Evolutionary conservation across 2,113 vertebrate genomes (phyloP).

Genomic region (Mohoua ochrocephala): DNA sequence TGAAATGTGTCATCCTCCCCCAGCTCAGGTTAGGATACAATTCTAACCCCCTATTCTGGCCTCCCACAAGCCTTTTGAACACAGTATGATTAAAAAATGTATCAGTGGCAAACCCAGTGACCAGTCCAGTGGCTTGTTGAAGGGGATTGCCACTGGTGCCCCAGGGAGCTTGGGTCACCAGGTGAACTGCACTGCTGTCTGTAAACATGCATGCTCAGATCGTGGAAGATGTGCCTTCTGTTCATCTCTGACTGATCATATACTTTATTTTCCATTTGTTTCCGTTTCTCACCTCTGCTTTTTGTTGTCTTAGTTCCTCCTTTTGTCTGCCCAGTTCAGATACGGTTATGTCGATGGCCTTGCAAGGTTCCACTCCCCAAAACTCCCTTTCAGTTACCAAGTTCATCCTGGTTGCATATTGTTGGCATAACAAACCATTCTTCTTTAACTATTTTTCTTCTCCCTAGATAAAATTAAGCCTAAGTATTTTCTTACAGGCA

Average conservation of each 20-base stretch:
- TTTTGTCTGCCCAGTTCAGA: background rate
- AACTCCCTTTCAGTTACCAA: background rate
- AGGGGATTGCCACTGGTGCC: background rate
- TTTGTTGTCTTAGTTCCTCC: background rate
- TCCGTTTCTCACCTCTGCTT: background rate
- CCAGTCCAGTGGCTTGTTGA: background rate
- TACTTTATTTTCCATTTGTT: background rate
- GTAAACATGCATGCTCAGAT: background rate
- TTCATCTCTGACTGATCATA: background rate
- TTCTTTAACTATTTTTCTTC: background rate
- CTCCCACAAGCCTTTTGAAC: background rate
- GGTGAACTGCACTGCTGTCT: background rate
- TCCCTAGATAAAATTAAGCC: background rate
- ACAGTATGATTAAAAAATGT: background rate
- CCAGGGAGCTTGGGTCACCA: background rate
- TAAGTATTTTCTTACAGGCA: background rate
- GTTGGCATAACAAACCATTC: background rate
- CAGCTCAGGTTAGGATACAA: background rate
- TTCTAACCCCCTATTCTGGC: background rate
- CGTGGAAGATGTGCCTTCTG: background rate
- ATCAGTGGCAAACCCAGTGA: background rate
- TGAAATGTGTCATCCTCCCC: background rate
- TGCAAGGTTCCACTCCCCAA: background rate
- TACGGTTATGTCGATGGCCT: background rate
- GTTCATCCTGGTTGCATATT: background rate